Evolutionary conservation across 2,797 vertebrate species (phyloP).

Genomic region (Sciaenops ocellatus): DNA sequence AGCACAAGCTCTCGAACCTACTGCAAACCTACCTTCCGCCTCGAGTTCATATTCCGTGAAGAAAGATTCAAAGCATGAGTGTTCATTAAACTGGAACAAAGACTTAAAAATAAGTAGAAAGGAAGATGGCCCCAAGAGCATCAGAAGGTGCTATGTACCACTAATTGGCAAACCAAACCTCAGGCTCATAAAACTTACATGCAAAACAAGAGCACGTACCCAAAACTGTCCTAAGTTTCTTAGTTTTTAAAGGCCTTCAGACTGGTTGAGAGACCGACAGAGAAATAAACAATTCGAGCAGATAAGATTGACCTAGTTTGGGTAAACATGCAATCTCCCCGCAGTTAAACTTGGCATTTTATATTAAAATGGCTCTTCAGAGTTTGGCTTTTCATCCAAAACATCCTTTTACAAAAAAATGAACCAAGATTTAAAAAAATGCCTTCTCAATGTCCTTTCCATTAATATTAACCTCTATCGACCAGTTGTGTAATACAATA

Average conservation of each 20-base stretch:
- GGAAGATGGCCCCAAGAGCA: conserved; percentile 36
- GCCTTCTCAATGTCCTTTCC: neutral
- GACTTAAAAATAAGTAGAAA: conserved; percentile 20
- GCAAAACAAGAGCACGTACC: conserved; percentile 20
- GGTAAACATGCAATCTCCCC: conserved; percentile 43
- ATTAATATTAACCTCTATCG: neutral
- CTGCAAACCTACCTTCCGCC: neutral
- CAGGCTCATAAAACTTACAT: conserved; percentile 40
- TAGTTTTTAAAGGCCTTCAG: conserved; percentile 11
- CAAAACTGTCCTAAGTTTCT: conserved; percentile 20
- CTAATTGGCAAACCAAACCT: conserved; percentile 61
- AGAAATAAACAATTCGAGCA: conserved; percentile 56
- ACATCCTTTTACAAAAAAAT: neutral
- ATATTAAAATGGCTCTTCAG: conserved; percentile 27
- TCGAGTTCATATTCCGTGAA: neutral
- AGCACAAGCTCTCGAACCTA: neutral
- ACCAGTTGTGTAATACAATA: conserved; percentile 2
- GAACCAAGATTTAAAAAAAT: neutral
- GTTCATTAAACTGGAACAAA: conserved; percentile 28
- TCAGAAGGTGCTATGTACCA: conserved; percentile 30
- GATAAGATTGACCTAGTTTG: conserved; percentile 64
- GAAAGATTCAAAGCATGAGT: conserved; percentile 12
- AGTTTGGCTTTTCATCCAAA: neutral
- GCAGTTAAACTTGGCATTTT: conserved; percentile 55
- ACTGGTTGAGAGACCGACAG: conserved; percentile 29